phyloP scores from a whole-genome alignment of 2,797 vertebrate species.

The Eleutherodactylus coqui region DNA sequence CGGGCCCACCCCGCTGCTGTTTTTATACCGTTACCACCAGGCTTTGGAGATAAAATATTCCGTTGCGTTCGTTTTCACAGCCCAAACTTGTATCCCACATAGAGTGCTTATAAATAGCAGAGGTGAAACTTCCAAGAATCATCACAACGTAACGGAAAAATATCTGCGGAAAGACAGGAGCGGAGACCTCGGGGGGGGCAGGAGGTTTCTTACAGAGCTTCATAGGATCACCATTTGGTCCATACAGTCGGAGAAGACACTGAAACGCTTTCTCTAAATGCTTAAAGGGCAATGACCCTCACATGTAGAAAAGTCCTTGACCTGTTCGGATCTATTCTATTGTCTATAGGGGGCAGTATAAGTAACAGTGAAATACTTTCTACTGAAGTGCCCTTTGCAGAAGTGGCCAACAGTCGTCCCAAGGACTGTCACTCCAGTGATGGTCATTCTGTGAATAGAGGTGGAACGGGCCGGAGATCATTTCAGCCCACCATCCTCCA shows the following conservation, averaged over 20 bases:
- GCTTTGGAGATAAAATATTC: slow-evolving; percentile 17
- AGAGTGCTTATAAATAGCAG: slow-evolving; percentile 14
- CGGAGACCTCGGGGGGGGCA: neutral
- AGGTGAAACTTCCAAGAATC: slow-evolving; percentile 34
- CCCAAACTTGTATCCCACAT: neutral
- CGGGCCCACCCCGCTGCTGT: neutral
- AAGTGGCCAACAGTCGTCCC: too few species aligned
- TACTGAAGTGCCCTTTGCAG: too few species aligned
- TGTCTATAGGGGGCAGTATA: neutral
- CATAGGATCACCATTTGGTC: too few species aligned
- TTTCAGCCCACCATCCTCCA: too few species aligned
- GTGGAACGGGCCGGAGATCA: too few species aligned
- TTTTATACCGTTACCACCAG: neutral
- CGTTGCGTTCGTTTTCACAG: neutral
- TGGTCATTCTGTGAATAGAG: too few species aligned
- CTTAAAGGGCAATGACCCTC: neutral
- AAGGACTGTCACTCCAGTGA: too few species aligned
- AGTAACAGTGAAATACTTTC: neutral
- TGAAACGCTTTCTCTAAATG: too few species aligned
- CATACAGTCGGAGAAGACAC: too few species aligned
- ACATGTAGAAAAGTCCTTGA: neutral
- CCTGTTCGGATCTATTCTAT: neutral
- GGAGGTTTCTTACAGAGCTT: neutral
- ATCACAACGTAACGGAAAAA: neutral
- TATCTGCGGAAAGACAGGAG: slow-evolving; percentile 4